These are phyloP conservation scores for Nycticryphes semicollaris DNA, from an alignment of 2,113 vertebrate genomes.

Conservation along the genomic window DNA sequence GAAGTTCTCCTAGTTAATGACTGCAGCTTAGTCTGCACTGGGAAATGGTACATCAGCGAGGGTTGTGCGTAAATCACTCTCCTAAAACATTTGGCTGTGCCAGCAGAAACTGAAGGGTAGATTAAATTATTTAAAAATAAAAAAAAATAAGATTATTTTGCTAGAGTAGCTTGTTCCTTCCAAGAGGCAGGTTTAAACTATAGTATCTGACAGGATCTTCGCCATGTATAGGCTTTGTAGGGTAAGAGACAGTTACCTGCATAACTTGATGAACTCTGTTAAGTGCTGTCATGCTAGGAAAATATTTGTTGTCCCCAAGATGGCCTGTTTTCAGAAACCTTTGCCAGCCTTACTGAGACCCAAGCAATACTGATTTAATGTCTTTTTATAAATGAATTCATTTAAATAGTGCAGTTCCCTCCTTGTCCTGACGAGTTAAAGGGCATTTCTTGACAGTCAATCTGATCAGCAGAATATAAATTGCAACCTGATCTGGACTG, in stretches of 20 bases:
- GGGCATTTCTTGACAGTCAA: not conserved
- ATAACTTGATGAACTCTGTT: not conserved
- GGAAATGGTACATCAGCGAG: slow-evolving; percentile 18
- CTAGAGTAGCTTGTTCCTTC: slow-evolving; percentile 1
- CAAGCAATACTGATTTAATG: not conserved
- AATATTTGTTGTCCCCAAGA: not conserved
- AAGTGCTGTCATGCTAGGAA: not conserved
- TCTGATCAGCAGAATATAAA: not conserved
- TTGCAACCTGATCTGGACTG: not conserved
- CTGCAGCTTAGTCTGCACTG: slow-evolving; percentile 26
- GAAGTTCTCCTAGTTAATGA: slow-evolving; percentile 37
- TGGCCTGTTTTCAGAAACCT: not conserved
- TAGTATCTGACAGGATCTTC: not conserved
- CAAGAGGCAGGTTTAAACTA: not conserved
- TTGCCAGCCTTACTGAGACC: not conserved
- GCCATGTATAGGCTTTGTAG: not conserved
- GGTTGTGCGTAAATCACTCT: slow-evolving; percentile 12
- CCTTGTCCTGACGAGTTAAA: not conserved
- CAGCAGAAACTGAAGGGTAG: slow-evolving; percentile 36
- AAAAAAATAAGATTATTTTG: not conserved
- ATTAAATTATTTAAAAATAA: not conserved
- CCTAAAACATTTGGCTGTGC: slow-evolving; percentile 10
- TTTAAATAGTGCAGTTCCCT: not conserved
- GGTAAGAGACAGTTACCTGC: not conserved
- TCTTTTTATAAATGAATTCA: not conserved